Percentiles rank a stretch among this genome's conserved stretches.
Evolutionary conservation across 1,140 invertebrate genomes (phyloP).

Genomic region (Trypoxylus dichotomus): DNA sequence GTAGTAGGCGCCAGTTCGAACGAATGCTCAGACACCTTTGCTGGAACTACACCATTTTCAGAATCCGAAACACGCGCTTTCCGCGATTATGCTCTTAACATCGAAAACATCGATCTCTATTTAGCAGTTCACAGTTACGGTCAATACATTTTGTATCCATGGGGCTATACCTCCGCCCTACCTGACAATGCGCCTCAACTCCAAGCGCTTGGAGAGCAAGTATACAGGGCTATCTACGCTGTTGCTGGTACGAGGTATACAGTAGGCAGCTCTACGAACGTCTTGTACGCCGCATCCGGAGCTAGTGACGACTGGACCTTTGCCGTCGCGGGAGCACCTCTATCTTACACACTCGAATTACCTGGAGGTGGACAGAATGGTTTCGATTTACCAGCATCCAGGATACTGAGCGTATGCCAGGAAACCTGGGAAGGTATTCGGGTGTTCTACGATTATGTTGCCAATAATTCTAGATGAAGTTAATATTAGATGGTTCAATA

Average conservation of each 20-base stretch:
- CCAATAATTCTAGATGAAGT: neutral
- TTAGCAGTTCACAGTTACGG: conserved; percentile 66
- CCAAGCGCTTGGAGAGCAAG: conserved; percentile 54
- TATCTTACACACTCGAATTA: conserved; percentile 64
- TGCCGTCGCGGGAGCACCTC: conserved; percentile 57
- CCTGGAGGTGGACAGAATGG: conserved; percentile 60
- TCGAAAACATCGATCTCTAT: conserved; percentile 63
- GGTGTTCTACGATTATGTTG: neutral
- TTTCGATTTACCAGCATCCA: conserved; percentile 61
- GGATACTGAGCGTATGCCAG: conserved; percentile 62
- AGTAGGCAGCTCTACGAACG: conserved; percentile 65
- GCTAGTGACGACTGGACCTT: conserved; percentile 73
- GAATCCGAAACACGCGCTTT: conserved; percentile 72
- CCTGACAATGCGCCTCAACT: conserved; percentile 52
- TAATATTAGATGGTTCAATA: neutral
- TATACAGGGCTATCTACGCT: conserved; percentile 52
- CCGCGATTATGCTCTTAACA: conserved; percentile 56
- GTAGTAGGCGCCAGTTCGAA: conserved; percentile 62
- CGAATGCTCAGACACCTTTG: conserved; percentile 70
- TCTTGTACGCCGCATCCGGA: conserved; percentile 66
- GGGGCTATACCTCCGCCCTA: conserved; percentile 64
- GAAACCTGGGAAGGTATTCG: conserved; percentile 64
- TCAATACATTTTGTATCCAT: conserved; percentile 55
- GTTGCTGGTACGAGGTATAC: conserved; percentile 58
- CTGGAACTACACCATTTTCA: conserved; percentile 71